A percentile compares a stretch with the other conserved stretches of the same genome.
phyloP scores from a whole-genome alignment of 1,140 invertebrate genomes.

The Neuroterus valhalla region DNA sequence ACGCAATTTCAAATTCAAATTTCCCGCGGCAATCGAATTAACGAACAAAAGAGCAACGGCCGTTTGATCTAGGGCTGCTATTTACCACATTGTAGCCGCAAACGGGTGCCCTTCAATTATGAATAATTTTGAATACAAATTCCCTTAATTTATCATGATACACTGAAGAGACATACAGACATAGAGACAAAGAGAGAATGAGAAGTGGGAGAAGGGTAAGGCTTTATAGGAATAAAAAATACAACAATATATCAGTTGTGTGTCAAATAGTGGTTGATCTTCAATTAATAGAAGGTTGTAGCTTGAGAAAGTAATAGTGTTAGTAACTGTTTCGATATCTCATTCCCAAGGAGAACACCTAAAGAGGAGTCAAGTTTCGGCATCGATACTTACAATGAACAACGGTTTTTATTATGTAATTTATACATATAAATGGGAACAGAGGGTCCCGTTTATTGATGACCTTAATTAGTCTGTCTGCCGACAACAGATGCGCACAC shows the following conservation, averaged over 20 bases:
- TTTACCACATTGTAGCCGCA: conserved; percentile 45
- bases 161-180: conserved; percentile 27
- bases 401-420: too few species aligned
- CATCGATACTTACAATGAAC: too few species aligned
- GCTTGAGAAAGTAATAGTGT: too few species aligned
- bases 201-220: too few species aligned
- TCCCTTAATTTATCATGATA: conserved; percentile 60
- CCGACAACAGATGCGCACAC: conserved; percentile 59
- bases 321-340: too few species aligned
- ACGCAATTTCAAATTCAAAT: conserved; percentile 72
- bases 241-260: neutral
- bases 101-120: conserved; percentile 64
- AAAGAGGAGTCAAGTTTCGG: too few species aligned
- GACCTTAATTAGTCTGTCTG: conserved; percentile 58
- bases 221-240: neutral
- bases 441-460: too few species aligned
- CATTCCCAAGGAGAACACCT: too few species aligned
- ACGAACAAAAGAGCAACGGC: conserved; percentile 67
- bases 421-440: too few species aligned
- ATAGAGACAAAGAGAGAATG: conserved; percentile 31
- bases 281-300: conserved; percentile 15
- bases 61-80: conserved; percentile 67
- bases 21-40: conserved; percentile 70
- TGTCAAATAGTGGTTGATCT: too few species aligned
- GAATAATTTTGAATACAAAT: conserved; percentile 69